A percentile compares a stretch with the other conserved stretches of the same genome.
These are phyloP conservation scores for Cataglyphis altisquamis DNA, from an alignment of 2,888 invertebrate species.

Conservation along the genomic window DNA sequence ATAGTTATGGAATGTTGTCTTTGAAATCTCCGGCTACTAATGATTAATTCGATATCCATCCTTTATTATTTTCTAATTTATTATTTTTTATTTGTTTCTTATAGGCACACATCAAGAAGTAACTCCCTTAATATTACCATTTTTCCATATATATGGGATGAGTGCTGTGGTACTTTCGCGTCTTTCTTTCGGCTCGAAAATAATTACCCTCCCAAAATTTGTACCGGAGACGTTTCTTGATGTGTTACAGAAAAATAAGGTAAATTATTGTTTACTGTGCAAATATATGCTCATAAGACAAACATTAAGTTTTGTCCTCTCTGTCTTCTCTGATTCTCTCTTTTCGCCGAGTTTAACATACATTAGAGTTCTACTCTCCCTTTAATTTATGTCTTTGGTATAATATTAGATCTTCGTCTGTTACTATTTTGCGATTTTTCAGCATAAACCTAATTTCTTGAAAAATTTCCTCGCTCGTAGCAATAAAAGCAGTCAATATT, in stretches of 20 bases:
- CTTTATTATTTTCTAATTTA: background rate
- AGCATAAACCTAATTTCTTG: too few species aligned
- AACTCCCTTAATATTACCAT: constrained; percentile 86
- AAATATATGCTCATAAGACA: background rate
- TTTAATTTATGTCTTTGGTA: too few species aligned
- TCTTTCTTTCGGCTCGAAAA: constrained; percentile 85
- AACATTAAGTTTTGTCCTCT: too few species aligned
- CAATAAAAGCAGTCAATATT: too few species aligned
- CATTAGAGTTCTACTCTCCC: too few species aligned
- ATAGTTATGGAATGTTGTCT: background rate
- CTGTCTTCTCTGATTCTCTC: too few species aligned
- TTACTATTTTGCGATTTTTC: too few species aligned
- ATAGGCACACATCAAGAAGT: constrained; percentile 82
- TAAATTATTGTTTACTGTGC: constrained; percentile 60
- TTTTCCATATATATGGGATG: constrained; percentile 88
- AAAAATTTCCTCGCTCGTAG: too few species aligned
- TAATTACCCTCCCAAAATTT: constrained; percentile 87
- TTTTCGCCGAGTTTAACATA: too few species aligned
- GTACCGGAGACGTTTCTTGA: constrained; percentile 87
- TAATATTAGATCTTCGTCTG: too few species aligned
- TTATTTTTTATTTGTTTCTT: constrained; percentile 55
- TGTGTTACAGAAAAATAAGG: constrained; percentile 83
- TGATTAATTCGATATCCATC: background rate
- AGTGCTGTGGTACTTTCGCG: constrained; percentile 85
- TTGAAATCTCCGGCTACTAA: background rate